These are phyloP conservation scores for Spodoptera exigua DNA, from an alignment of 2,888 invertebrate species.

Conservation along the genomic window DNA sequence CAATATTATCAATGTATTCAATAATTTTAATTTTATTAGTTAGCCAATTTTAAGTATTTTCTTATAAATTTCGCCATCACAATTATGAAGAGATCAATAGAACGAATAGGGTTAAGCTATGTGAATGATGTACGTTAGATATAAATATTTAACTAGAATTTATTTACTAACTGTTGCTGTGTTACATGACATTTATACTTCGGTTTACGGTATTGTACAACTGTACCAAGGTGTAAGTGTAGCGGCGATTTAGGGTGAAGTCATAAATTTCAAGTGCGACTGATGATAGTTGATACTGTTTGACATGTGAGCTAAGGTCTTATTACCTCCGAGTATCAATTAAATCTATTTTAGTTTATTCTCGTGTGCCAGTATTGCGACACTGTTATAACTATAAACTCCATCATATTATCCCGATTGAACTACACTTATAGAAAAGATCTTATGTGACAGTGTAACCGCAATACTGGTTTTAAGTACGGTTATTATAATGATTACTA, in stretches of 20 bases:
- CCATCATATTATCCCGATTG: conserved; percentile 46
- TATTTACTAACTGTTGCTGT: conserved; percentile 83
- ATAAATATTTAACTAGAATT: conserved; percentile 77
- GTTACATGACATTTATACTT: conserved; percentile 73
- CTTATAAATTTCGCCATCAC: conserved; percentile 82
- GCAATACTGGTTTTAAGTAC: conserved; percentile 73
- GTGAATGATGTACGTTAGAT: conserved; percentile 80
- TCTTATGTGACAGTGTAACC: conserved; percentile 71
- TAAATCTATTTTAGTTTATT: conserved; percentile 83
- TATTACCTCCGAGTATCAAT: conserved; percentile 90
- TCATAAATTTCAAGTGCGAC: conserved; percentile 77
- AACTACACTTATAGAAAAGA: conserved; percentile 49
- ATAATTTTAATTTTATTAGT: conserved; percentile 78
- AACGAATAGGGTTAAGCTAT: conserved; percentile 76
- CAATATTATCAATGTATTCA: conserved; percentile 78
- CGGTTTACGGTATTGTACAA: conserved; percentile 70
- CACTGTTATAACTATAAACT: conserved; percentile 62
- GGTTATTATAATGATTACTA: conserved; percentile 85
- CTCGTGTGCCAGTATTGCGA: conserved; percentile 69
- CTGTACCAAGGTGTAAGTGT: conserved; percentile 65
- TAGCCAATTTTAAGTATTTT: conserved; percentile 83
- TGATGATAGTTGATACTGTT: conserved; percentile 86
- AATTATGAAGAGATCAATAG: conserved; percentile 79
- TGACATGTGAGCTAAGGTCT: conserved; percentile 84
- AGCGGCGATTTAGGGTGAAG: conserved; percentile 69